A percentile compares a stretch with the other conserved stretches of the same genome.
Conservation (phyloP, 2,888 invertebrate species). For the Catonia carolina region DNA sequence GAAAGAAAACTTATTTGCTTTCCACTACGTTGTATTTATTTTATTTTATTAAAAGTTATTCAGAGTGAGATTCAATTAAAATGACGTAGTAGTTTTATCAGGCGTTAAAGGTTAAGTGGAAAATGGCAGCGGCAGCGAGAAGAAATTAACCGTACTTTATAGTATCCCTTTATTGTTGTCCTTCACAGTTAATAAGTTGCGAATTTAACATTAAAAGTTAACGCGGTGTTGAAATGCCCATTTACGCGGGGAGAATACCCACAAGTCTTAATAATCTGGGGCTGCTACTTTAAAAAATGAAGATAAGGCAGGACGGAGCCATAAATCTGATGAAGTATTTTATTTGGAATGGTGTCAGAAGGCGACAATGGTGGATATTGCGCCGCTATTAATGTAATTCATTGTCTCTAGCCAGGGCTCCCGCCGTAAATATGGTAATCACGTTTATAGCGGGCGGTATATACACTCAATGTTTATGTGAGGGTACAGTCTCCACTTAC, state of each 20-base stretch:
- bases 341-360: constrained; percentile 11
- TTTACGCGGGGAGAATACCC: background rate
- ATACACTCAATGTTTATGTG: constrained; percentile 8
- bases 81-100: too few relatives aligned
- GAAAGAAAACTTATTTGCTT: too few relatives aligned
- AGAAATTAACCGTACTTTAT: too few relatives aligned
- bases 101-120: too few relatives aligned
- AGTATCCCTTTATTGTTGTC: too few relatives aligned
- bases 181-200: too few relatives aligned
- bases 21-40: too few relatives aligned
- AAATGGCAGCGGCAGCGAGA: too few relatives aligned
- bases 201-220: too few relatives aligned
- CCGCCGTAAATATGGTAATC: constrained; percentile 13
- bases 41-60: too few relatives aligned
- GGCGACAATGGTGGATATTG: constrained; percentile 15
- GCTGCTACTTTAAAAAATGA: constrained; percentile 7
- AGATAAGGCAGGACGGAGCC: constrained; percentile 5
- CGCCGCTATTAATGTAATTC: constrained; percentile 14
- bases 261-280: constrained; percentile 7
- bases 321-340: constrained; percentile 5
- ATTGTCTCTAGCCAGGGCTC: constrained; percentile 9
- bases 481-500: too few relatives aligned
- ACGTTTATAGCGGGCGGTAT: constrained; percentile 9
- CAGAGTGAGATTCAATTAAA: too few relatives aligned
- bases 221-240: constrained; percentile 1